Evolutionary conservation across 2,113 vertebrate genomes (phyloP).

Genomic region (Megaleporinus macrocephalus): DNA sequence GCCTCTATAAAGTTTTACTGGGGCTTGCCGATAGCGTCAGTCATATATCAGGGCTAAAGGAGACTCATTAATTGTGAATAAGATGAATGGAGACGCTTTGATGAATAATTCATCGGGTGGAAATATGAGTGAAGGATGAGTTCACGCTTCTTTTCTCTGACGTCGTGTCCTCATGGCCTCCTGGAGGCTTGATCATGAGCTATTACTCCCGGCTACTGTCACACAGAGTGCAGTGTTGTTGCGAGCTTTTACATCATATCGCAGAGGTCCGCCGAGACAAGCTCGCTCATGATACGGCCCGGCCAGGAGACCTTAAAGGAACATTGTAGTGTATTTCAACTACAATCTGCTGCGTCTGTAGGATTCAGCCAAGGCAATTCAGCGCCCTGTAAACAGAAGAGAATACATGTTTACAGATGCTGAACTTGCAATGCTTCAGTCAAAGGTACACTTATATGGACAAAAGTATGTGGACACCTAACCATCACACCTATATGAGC

Average conservation of each 20-base stretch:
- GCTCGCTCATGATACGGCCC: neutral
- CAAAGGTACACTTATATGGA: too few species aligned
- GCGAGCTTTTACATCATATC: constrained; percentile 20
- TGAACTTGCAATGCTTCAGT: too few species aligned
- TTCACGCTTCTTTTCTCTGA: neutral
- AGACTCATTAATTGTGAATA: constrained; percentile 23
- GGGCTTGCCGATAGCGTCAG: neutral
- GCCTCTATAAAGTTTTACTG: neutral
- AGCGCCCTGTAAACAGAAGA: too few species aligned
- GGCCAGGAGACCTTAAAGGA: neutral
- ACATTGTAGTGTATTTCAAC: neutral
- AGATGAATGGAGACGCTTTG: neutral
- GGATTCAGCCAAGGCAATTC: too few species aligned
- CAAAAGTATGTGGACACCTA: too few species aligned
- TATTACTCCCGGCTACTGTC: neutral
- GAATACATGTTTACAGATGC: too few species aligned
- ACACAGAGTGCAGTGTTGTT: neutral
- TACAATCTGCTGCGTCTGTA: too few species aligned
- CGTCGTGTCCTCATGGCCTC: neutral
- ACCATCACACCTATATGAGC: too few species aligned
- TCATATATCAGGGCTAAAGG: neutral
- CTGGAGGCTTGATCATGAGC: neutral
- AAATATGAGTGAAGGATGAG: neutral
- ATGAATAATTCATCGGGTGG: constrained; percentile 18
- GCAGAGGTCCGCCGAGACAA: neutral